Evolutionary conservation across 2,797 vertebrate species (phyloP).

Genomic region (Ctenopoma multispine): DNA sequence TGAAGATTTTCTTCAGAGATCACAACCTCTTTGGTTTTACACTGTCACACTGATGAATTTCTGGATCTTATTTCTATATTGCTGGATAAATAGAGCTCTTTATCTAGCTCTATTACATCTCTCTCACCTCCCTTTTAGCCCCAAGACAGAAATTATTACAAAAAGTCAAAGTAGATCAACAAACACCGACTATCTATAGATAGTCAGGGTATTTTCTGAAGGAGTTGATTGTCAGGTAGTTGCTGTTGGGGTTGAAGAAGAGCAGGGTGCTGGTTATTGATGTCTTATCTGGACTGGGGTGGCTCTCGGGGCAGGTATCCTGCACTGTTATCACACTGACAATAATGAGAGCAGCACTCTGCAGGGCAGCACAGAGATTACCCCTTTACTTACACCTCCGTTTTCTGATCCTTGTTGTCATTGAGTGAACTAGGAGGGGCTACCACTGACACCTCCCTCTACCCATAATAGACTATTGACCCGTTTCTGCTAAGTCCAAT

Average conservation of each 20-base stretch:
- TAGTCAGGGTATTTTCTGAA: constrained; percentile 70
- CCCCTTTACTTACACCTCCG: constrained; percentile 42
- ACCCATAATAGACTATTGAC: constrained; percentile 60
- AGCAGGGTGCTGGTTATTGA: constrained; percentile 63
- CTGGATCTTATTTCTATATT: constrained; percentile 24
- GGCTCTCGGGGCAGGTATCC: constrained; percentile 44
- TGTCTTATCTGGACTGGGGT: constrained; percentile 65
- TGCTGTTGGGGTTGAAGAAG: constrained; percentile 52
- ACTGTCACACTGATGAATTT: constrained; percentile 20
- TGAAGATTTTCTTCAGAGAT: no score
- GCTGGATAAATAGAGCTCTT: constrained; percentile 15
- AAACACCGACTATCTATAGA: constrained; percentile 41
- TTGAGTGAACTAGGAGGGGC: constrained; percentile 52
- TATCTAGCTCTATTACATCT: constrained; percentile 41
- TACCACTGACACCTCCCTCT: constrained; percentile 38
- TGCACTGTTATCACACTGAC: constrained; percentile 56
- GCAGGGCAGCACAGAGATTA: constrained; percentile 66
- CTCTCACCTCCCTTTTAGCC: constrained; percentile 35
- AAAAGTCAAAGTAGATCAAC: constrained; percentile 51
- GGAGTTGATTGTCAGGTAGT: constrained; percentile 64
- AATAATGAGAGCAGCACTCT: constrained; percentile 66
- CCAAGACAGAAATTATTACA: constrained; percentile 44
- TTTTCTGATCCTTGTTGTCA: constrained; percentile 60
- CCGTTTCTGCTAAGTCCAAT: constrained; percentile 47
- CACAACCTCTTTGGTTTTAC: constrained; percentile 18